phyloP scores from a whole-genome alignment of 2,888 invertebrate genomes.

The Amphipoea lucens region DNA sequence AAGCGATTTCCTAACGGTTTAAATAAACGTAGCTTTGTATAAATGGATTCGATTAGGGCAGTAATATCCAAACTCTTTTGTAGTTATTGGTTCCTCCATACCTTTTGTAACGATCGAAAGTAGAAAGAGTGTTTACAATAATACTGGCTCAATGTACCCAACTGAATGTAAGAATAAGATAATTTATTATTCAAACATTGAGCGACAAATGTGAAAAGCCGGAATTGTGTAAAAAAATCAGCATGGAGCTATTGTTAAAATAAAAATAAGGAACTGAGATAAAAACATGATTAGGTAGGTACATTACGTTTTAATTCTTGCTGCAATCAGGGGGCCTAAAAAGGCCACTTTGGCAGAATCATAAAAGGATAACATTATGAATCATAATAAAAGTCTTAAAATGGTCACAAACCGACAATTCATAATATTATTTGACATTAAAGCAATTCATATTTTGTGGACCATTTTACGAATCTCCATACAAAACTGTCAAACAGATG shows the following conservation, averaged over 20 bases:
- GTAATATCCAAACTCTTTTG: conserved; percentile 42
- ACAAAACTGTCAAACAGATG: no score
- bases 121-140: background rate
- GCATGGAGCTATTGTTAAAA: background rate
- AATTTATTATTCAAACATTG: background rate
- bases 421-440: no score
- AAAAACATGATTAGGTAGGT: background rate
- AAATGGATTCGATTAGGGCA: conserved; percentile 51
- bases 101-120: background rate
- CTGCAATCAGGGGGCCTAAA: no score
- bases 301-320: background rate
- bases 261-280: no score
- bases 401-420: no score
- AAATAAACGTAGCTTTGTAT: conserved; percentile 67
- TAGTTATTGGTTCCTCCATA: background rate
- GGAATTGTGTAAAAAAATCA: background rate
- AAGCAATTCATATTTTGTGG: no score
- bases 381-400: no score
- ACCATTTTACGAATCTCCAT: no score
- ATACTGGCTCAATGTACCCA: background rate
- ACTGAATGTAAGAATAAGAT: background rate
- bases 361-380: no score
- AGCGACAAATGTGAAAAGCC: background rate
- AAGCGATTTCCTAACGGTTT: conserved; percentile 81
- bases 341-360: no score